A percentile compares a stretch with the other conserved stretches of the same genome.
Conservation (phyloP, 64 coral and sea anemone species). For the Montipora cactus region DNA sequence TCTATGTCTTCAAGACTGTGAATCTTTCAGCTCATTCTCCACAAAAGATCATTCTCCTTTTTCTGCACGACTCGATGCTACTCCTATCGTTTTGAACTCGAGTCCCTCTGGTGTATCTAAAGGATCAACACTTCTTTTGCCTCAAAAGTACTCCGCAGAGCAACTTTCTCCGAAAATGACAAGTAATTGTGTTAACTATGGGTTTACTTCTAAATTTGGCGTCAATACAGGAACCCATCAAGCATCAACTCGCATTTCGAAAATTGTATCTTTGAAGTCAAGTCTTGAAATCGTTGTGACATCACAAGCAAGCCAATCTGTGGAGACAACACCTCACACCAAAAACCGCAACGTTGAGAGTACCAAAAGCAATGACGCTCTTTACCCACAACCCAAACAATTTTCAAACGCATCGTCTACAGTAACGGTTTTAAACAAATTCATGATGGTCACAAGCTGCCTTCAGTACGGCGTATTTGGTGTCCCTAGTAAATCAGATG, state of each 20-base stretch:
- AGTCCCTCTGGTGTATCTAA: neutral
- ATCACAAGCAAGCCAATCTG: neutral
- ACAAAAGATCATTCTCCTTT: neutral
- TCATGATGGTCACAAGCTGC: neutral
- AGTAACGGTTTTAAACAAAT: neutral
- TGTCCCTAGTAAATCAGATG: neutral
- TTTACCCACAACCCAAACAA: neutral
- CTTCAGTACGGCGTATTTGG: neutral
- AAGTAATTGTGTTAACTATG: slow-evolving; percentile 27
- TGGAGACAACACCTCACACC: slow-evolving; percentile 7
- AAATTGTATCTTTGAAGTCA: neutral
- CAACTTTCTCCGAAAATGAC: neutral
- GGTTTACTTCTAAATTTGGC: slow-evolving; percentile 34
- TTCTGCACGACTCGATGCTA: neutral
- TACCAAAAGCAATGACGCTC: neutral
- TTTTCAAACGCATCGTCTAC: neutral
- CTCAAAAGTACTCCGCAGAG: neutral
- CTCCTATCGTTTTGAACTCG: neutral
- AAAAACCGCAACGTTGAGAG: slow-evolving; percentile 27
- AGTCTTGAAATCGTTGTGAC: neutral
- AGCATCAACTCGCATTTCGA: neutral
- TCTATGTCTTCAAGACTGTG: neutral
- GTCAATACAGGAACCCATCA: slow-evolving; percentile 8
- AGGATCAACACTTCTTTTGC: slow-evolving; percentile 3
- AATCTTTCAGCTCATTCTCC: neutral